Percentiles rank a stretch among this genome's conserved stretches.
Evolutionary conservation across 1,140 invertebrate genomes (phyloP).

Genomic region (Papilio helenus): DNA sequence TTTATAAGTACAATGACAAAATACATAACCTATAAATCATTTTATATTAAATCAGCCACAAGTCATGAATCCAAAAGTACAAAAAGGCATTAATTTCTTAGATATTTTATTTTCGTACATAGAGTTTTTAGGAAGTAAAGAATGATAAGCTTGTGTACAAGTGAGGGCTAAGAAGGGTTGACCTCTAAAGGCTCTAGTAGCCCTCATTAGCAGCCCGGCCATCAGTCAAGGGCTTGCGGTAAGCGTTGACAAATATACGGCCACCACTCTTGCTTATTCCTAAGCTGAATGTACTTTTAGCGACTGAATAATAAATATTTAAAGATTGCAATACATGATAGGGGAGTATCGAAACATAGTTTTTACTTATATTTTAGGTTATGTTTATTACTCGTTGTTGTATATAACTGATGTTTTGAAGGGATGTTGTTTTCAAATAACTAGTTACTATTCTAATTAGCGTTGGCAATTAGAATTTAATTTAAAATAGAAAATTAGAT

Average conservation of each 20-base stretch:
- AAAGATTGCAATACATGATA: neutral
- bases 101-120: neutral
- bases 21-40: too few relatives aligned
- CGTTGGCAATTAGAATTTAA: too few relatives aligned
- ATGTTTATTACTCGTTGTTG: too few relatives aligned
- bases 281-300: conserved; percentile 30
- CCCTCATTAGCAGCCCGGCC: conserved; percentile 30
- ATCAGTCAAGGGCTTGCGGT: conserved; percentile 35
- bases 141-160: conserved; percentile 5
- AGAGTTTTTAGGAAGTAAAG: neutral
- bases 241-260: conserved; percentile 29
- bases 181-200: conserved; percentile 13
- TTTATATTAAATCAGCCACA: too few relatives aligned
- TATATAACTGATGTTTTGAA: too few relatives aligned
- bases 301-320: neutral
- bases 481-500: neutral
- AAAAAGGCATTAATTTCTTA: too few relatives aligned
- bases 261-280: conserved; percentile 23
- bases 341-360: neutral
- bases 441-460: too few relatives aligned
- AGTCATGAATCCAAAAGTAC: too few relatives aligned
- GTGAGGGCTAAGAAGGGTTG: conserved; percentile 32
- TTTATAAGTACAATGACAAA: too few relatives aligned
- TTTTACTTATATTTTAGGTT: too few relatives aligned
- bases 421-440: too few relatives aligned